Percentiles rank a stretch among this genome's conserved stretches.
Conservation (phyloP, 2,888 invertebrate species). For the Alcis repandata region DNA sequence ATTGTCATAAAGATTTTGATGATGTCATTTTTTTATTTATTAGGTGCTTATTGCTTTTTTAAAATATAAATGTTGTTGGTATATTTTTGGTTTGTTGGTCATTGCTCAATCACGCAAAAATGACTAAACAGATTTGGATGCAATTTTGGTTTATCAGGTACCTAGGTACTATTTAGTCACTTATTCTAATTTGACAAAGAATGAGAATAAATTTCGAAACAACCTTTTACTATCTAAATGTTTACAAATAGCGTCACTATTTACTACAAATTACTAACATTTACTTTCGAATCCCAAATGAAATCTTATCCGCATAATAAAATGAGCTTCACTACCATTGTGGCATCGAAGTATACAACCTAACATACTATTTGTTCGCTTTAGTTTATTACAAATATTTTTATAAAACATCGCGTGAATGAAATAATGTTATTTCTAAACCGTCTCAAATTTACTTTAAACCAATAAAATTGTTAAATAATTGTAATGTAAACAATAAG, state of each 20-base stretch:
- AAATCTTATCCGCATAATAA: constrained; percentile 25
- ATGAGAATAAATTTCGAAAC: too few species aligned
- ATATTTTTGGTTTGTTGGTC: too few species aligned
- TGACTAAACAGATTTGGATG: too few species aligned
- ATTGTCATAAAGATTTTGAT: neutral
- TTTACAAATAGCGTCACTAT: neutral
- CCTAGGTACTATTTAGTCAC: too few species aligned
- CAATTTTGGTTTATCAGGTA: too few species aligned
- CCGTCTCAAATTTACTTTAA: constrained; percentile 40
- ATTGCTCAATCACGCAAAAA: too few species aligned
- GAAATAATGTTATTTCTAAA: constrained; percentile 40
- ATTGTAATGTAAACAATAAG: constrained; percentile 45
- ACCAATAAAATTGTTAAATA: constrained; percentile 43
- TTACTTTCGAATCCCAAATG: constrained; percentile 20
- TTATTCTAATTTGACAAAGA: too few species aligned
- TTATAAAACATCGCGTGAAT: constrained; percentile 25
- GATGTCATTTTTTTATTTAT: neutral
- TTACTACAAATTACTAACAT: constrained; percentile 1
- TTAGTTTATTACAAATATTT: constrained; percentile 20
- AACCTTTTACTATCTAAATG: neutral
- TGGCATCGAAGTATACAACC: constrained; percentile 3
- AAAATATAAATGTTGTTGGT: too few species aligned
- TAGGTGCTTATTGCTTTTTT: too few species aligned
- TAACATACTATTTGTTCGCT: constrained; percentile 12
- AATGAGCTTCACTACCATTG: constrained; percentile 15